Evolutionary conservation across 2,797 vertebrate species (phyloP), one percentile per base, ranked within the genome.

Genomic region (Setipinna tenuifilis): DNA sequence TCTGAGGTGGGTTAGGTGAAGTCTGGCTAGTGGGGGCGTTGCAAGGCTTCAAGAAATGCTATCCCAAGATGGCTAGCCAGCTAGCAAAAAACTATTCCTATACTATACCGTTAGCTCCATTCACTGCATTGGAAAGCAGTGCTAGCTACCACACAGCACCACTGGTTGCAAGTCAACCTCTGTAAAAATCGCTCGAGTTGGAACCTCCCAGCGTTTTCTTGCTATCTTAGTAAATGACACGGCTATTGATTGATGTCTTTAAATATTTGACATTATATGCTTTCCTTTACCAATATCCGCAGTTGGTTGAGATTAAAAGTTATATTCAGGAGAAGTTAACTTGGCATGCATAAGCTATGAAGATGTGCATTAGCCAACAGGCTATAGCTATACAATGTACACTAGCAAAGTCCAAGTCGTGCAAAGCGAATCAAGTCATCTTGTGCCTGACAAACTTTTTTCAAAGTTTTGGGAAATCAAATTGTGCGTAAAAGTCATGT

Each of bases 1-100:
- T 75, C 16, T 78, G 44, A 82, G 16, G 85, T 78, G 35, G 31
- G 16, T 21, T 41, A 78, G 71, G 71, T 78, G 19, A 78, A 44
- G 71, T 78, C 35, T 44, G 71, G 17, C 17, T 78, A 44, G 31
- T 44, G 35, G 35, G 31, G 71, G 35, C 25, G 65, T 31, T n/a
- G 71, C 19, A 75, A 41, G n/a, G n/a, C 35, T 62, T n/a, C 62
- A 83, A 41, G 41, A 10, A 78, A 78, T 44, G 35, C 31, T 71
- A 6, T 31, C 68, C 71, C 35, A 78, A 78, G 61, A n/a, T 21
- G 41, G 80, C 28, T 21, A 50, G 2, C 61, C 23, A 48, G 44
- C 81, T 80, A 84, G 35, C 57, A 31, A 25, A 44, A 19, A 78
- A 44, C 35, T 78, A 41, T 78, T 41, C 28, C 25, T n/a, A 35